A percentile compares a stretch with the other conserved stretches of the same genome.
These are phyloP conservation scores for Bombyx mori DNA, from an alignment of 1,140 invertebrate species.

Conservation along the genomic window ASM3026992v2 NC_085118.1:17202001-17202500, in stretches of 20 bases:
- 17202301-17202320: neutral
- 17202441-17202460: conserved; percentile 8
- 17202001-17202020: too few relatives aligned
- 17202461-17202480: conserved; percentile 11
- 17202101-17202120: conserved; percentile 5
- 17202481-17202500: conserved; percentile 15
- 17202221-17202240: conserved; percentile 3
- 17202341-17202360: conserved; percentile 9
- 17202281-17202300: neutral
- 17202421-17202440: conserved; percentile 12
- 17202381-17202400: neutral
- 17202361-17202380: conserved; percentile 3
- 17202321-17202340: neutral
- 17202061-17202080: conserved; percentile 16
- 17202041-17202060: conserved; percentile 13
- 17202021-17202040: too few relatives aligned
- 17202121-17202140: neutral
- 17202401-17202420: conserved; percentile 2
- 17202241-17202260: neutral
- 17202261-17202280: conserved; percentile 1
- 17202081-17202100: conserved; percentile 12
- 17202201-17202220: neutral
- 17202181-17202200: conserved; percentile 3
- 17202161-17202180: neutral
- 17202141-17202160: neutral